Conservation (phyloP, 2,888 invertebrate species). For the Polydrusus cervinus region DNA sequence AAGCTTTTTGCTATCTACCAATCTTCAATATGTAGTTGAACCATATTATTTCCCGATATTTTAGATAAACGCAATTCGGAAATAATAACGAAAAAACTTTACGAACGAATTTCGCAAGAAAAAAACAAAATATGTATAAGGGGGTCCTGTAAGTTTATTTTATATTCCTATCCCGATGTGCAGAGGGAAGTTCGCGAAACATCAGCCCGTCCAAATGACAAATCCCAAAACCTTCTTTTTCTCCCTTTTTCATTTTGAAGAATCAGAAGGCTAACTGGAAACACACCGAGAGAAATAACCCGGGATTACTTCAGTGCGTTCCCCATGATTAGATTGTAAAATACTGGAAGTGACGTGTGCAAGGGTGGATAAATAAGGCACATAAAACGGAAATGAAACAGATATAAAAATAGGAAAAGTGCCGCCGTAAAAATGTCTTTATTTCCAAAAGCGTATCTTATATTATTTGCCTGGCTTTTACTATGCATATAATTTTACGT, state of each 20-base stretch:
- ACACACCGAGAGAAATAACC: constrained; percentile 72
- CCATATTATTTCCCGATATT: not conserved
- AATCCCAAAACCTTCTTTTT: constrained; percentile 38
- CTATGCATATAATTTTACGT: constrained; percentile 39
- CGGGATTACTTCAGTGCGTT: constrained; percentile 73
- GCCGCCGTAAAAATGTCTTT: constrained; percentile 68
- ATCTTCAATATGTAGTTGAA: not conserved
- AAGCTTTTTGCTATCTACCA: no score
- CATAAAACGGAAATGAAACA: constrained; percentile 73
- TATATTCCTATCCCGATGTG: constrained; percentile 51
- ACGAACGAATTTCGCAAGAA: constrained; percentile 28
- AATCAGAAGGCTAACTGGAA: constrained; percentile 56
- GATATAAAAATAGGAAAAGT: constrained; percentile 72
- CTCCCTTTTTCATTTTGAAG: constrained; percentile 40
- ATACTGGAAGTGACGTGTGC: constrained; percentile 74
- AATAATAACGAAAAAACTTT: constrained; percentile 32
- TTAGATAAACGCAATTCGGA: constrained; percentile 29
- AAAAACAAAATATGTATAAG: constrained; percentile 46
- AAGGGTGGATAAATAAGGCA: constrained; percentile 73
- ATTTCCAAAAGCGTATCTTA: constrained; percentile 48
- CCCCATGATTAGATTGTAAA: constrained; percentile 75
- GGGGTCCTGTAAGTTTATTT: constrained; percentile 49
- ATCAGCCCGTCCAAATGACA: constrained; percentile 29
- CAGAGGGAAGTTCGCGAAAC: constrained; percentile 53
- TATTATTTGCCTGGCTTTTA: constrained; percentile 49